Evolutionary conservation across 2,888 invertebrate genomes (phyloP).

Genomic region (Yponomeuta sedellus): DNA sequence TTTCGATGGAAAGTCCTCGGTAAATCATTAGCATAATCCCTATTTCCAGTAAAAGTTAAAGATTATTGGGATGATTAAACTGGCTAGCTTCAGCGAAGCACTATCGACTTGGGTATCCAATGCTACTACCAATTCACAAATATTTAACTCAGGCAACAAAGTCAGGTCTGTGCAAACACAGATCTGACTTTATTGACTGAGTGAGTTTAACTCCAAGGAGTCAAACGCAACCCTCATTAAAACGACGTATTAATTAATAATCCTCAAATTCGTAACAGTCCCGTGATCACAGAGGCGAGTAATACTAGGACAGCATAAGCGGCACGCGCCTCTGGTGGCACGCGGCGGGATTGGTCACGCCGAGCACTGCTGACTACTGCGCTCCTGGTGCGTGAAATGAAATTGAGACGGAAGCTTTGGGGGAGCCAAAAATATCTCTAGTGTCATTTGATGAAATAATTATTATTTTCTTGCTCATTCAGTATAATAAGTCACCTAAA

Average conservation of each 20-base stretch:
- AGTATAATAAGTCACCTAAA: too few relatives aligned
- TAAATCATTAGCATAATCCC: background rate
- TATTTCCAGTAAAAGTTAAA: too few relatives aligned
- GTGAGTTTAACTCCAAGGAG: background rate
- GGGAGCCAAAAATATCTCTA: background rate
- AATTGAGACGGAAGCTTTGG: background rate
- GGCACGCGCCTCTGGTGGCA: background rate
- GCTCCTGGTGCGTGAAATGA: background rate
- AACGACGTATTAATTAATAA: background rate
- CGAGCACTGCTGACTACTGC: background rate
- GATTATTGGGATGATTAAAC: too few relatives aligned
- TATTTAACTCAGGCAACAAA: too few relatives aligned
- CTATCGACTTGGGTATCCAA: too few relatives aligned
- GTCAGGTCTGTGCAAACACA: too few relatives aligned
- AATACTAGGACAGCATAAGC: background rate
- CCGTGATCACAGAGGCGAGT: background rate
- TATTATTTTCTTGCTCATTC: too few relatives aligned
- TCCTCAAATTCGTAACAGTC: background rate
- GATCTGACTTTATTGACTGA: too few relatives aligned
- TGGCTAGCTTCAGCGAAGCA: too few relatives aligned
- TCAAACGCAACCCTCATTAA: too few relatives aligned
- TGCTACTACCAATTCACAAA: too few relatives aligned
- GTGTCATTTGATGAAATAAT: too few relatives aligned
- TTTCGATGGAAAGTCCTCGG: background rate
- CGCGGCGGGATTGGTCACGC: background rate